Percentiles rank a stretch among this genome's conserved stretches.
These are phyloP conservation scores for Drosophila elegans DNA, from an alignment of 1,140 invertebrate species.

Conservation along the genomic window DNA sequence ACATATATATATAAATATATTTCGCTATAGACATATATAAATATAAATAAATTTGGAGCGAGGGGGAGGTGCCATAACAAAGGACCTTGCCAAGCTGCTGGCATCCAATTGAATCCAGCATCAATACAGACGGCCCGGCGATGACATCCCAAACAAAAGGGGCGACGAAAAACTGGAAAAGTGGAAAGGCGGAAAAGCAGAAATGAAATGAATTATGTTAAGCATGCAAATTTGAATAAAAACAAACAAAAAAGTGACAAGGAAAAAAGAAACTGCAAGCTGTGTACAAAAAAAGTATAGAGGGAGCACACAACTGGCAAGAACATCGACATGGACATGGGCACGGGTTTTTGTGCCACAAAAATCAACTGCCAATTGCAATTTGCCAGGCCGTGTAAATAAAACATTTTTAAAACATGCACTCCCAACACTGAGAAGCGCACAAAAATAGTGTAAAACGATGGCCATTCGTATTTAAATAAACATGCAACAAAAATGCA, in stretches of 20 bases:
- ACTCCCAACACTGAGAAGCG: background rate
- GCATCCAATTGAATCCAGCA: slow-evolving; percentile 29
- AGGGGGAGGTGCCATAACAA: background rate
- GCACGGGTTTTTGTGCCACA: background rate
- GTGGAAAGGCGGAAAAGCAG: slow-evolving; percentile 13
- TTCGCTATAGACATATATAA: too few relatives aligned
- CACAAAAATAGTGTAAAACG: background rate
- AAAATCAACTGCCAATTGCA: slow-evolving; percentile 59
- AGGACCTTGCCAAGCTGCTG: slow-evolving; percentile 26
- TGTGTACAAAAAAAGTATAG: background rate
- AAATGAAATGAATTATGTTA: slow-evolving; percentile 59
- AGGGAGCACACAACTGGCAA: background rate
- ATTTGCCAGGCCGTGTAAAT: slow-evolving; percentile 46
- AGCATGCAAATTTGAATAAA: slow-evolving; percentile 46
- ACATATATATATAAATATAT: background rate
- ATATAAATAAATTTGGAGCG: background rate
- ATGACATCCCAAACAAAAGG: slow-evolving; percentile 31
- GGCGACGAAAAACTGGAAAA: background rate
- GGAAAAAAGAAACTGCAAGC: slow-evolving; percentile 5
- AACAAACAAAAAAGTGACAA: slow-evolving; percentile 35
- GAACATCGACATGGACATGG: slow-evolving; percentile 16
- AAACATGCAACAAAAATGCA: background rate
- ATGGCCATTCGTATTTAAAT: background rate
- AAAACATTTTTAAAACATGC: slow-evolving; percentile 46
- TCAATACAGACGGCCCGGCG: slow-evolving; percentile 34